Conservation (phyloP, 1,140 invertebrate genomes). For the Zeugodacus cucurbitae region DNA sequence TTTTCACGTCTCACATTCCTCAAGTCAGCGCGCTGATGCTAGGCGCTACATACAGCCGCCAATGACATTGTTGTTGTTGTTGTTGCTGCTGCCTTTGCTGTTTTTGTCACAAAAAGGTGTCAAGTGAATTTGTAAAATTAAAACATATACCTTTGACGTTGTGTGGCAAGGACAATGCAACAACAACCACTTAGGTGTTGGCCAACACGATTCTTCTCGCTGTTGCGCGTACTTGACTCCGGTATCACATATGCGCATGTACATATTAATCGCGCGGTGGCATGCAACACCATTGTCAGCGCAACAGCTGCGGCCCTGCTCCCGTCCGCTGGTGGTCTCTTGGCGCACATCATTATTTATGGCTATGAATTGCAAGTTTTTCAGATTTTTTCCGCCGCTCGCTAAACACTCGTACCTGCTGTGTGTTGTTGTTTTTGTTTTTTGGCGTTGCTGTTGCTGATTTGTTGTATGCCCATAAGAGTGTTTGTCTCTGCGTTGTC, state of each 20-base stretch:
- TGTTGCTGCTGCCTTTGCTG: neutral
- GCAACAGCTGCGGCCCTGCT: neutral
- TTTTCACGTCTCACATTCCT: neutral
- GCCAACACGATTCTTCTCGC: conserved; percentile 18
- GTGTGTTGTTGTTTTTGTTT: neutral
- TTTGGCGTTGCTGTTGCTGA: neutral
- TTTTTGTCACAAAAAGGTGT: conserved; percentile 42
- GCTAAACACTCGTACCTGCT: neutral
- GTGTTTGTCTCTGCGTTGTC: neutral
- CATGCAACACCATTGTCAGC: neutral
- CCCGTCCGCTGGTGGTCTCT: conserved; percentile 42
- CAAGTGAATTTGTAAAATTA: conserved; percentile 46
- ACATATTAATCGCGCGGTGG: neutral
- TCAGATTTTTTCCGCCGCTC: neutral
- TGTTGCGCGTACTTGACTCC: neutral
- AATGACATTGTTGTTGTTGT: neutral
- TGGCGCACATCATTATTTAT: conserved; percentile 43
- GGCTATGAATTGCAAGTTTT: conserved; percentile 43
- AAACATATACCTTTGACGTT: neutral
- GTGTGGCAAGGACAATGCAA: neutral
- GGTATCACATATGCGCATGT: neutral
- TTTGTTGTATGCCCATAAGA: neutral
- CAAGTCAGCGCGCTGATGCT: neutral
- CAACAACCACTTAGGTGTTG: conserved; percentile 37
- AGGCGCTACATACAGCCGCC: neutral